Conservation (phyloP, 2,888 invertebrate genomes). For the Macrosiphum euphorbiae region DNA sequence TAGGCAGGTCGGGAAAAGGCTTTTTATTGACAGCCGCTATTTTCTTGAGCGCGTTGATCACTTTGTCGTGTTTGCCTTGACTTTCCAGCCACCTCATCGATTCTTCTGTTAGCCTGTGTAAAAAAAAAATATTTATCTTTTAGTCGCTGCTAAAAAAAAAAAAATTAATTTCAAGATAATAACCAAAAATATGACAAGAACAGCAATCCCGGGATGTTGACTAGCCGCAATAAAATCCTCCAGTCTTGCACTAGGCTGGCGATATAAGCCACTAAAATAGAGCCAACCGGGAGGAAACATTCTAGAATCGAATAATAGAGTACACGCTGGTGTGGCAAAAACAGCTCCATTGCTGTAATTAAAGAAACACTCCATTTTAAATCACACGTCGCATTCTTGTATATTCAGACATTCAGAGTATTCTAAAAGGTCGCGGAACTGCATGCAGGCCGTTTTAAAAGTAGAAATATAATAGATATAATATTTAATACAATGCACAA, state of each 20-base stretch:
- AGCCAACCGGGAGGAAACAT: slow-evolving; percentile 44
- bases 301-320: slow-evolving; percentile 57
- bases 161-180: background rate
- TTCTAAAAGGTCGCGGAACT: background rate
- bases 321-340: slow-evolving; percentile 45
- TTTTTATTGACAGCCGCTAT: slow-evolving; percentile 60
- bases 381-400: background rate
- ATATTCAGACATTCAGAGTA: background rate
- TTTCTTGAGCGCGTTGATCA: slow-evolving; percentile 50
- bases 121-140: background rate
- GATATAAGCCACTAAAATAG: slow-evolving; percentile 30
- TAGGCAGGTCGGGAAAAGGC: slow-evolving; percentile 7
- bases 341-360: slow-evolving; percentile 50
- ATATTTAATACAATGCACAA: background rate
- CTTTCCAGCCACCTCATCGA: slow-evolving; percentile 65
- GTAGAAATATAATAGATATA: background rate
- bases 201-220: slow-evolving; percentile 46
- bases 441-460: background rate
- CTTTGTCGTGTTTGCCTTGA: slow-evolving; percentile 61
- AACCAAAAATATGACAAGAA: slow-evolving; percentile 62
- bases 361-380: background rate
- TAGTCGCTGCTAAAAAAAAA: background rate
- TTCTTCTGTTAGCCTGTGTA: slow-evolving; percentile 57
- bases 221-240: slow-evolving; percentile 45
- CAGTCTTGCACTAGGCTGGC: slow-evolving; percentile 50